These are phyloP conservation scores for human DNA, from an alignment of 2,113 vertebrate genomes.

Conservation along the genomic window GRCh38 chr18:75231001-75231500, in stretches of 20 bases:
- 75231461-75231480: rapidly evolving
- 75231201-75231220: rapidly evolving
- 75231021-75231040: rapidly evolving
- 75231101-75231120: background rate
- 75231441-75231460: background rate
- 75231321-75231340: rapidly evolving
- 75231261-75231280: rapidly evolving
- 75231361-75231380: background rate
- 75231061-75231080: no score
- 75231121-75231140: background rate
- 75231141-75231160: background rate
- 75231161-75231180: rapidly evolving
- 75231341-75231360: background rate
- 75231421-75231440: background rate
- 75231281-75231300: background rate
- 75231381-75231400: rapidly evolving
- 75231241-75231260: rapidly evolving
- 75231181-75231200: background rate
- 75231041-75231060: rapidly evolving
- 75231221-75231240: background rate
- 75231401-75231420: rapidly evolving
- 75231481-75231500: background rate
- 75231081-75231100: rapidly evolving
- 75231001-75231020: background rate
- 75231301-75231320: rapidly evolving